A percentile compares a stretch with the other conserved stretches of the same genome.
Evolutionary conservation across 2,888 invertebrate genomes (phyloP).

Genomic region (Celastrina argiolus): DNA sequence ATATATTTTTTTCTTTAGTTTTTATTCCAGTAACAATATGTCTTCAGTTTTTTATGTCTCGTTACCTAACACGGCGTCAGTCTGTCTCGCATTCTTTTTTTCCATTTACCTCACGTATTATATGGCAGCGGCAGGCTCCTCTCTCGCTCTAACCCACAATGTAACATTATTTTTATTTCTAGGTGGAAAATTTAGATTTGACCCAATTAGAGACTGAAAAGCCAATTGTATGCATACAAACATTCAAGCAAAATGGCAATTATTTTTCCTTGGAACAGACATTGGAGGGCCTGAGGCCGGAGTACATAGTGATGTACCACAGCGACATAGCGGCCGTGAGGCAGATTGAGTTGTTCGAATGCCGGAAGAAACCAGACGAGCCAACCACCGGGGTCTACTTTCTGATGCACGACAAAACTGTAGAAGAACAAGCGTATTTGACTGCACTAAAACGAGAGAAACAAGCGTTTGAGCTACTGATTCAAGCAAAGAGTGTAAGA

Average conservation of each 20-base stretch:
- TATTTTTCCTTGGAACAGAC: constrained; percentile 84
- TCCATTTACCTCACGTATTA: too few species aligned
- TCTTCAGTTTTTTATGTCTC: too few species aligned
- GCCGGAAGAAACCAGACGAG: constrained; percentile 68
- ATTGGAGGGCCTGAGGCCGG: constrained; percentile 83
- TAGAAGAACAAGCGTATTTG: constrained; percentile 97
- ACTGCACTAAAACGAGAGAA: constrained; percentile 94
- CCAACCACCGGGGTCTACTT: constrained; percentile 87
- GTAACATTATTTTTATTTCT: too few species aligned
- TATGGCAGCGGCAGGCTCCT: too few species aligned
- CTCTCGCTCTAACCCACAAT: too few species aligned
- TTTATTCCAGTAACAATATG: too few species aligned
- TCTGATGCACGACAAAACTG: constrained; percentile 92
- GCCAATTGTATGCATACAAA: constrained; percentile 86
- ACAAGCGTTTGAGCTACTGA: constrained; percentile 94
- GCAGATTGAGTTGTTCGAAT: constrained; percentile 92
- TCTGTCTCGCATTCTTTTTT: too few species aligned
- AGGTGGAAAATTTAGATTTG: constrained; percentile 83
- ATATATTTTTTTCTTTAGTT: too few species aligned
- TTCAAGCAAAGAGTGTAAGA: constrained; percentile 92
- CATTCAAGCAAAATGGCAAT: constrained; percentile 86
- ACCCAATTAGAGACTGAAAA: constrained; percentile 79
- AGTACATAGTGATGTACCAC: constrained; percentile 93
- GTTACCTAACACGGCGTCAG: too few species aligned
- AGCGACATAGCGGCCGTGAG: constrained; percentile 91